These are phyloP conservation scores for Myoxocephalus aenaeus DNA, from an alignment of 2,797 vertebrate species.

Conservation along the genomic window DNA sequence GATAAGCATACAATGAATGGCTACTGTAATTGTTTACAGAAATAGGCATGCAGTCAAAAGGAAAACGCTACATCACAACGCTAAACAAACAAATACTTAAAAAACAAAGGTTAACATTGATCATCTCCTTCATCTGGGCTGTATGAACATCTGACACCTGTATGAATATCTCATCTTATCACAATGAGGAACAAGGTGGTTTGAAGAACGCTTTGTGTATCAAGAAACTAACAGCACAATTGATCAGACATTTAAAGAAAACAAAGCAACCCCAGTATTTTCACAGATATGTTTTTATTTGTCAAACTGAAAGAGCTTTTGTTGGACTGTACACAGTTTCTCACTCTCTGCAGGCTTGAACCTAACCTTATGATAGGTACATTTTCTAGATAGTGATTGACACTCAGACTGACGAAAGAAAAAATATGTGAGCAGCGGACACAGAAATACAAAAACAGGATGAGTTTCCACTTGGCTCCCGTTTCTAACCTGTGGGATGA, in stretches of 20 bases:
- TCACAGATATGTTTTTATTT: constrained; percentile 87
- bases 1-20: background rate
- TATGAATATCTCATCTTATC: constrained; percentile 12
- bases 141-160: background rate
- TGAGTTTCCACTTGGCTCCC: constrained; percentile 58
- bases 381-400: constrained; percentile 76
- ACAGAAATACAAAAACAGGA: constrained; percentile 68
- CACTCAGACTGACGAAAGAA: constrained; percentile 74
- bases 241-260: constrained; percentile 27
- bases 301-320: constrained; percentile 84
- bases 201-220: background rate
- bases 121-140: background rate
- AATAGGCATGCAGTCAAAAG: background rate
- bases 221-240: background rate
- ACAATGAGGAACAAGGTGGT: constrained; percentile 13
- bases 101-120: background rate
- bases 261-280: constrained; percentile 45
- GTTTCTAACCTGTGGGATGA: constrained; percentile 57
- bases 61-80: background rate
- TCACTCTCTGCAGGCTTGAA: constrained; percentile 70
- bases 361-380: constrained; percentile 72
- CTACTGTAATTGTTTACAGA: background rate
- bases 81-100: background rate
- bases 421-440: constrained; percentile 61
- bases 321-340: constrained; percentile 79